Evolutionary conservation across 2,113 vertebrate species (phyloP), one percentile per base, ranked within the genome.

Genomic region (Speoplatyrhinus poulsoni): DNA sequence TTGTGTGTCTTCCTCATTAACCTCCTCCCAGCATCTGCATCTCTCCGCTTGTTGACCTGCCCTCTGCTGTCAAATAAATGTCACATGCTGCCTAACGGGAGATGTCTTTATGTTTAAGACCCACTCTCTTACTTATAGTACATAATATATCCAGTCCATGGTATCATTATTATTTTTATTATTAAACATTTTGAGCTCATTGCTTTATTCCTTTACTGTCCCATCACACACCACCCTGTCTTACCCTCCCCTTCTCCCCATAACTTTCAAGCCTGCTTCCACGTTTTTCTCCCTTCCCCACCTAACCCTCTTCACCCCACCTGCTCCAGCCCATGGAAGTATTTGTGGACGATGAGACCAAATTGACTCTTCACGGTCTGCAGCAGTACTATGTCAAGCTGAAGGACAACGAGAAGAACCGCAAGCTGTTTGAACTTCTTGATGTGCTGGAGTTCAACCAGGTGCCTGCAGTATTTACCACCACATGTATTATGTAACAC

Each of bases 401-500:
- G 86, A 95, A 94, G 90, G 94, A 95, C 92, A 94, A 91, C 94
- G 95, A 96, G 83, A 96, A 95, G 91, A 95, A 94, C 88, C 89
- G 93, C 80, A 94, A 95, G 76, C 93, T 95, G 67, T 94, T 94
- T 80, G 94, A 94, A 65, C 92, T 95, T 56, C 84, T 94, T 32
- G 93, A 94, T 63, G 92, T 95, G 26, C 85, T 96, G 0, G 95
- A 96, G 85, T 96, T 96, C 56, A 96, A 96, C 77, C 95, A 96
- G 94, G 95, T 95, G 77, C 17, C 4, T 16, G 62, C 94, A n/a
- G 87, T 95, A 75, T 41, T 41, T 41, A 6, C 13, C n/a, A 17
- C 12, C 49, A 49, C 32, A 5, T 41, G 36, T 41, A 41, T 41
- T 41, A 41, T 7, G 36, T 41, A 41, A 8, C 36, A 41, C 36